Evolutionary conservation across 2,113 vertebrate species (phyloP).

Genomic region (Hemiscyllium ocellatum): DNA sequence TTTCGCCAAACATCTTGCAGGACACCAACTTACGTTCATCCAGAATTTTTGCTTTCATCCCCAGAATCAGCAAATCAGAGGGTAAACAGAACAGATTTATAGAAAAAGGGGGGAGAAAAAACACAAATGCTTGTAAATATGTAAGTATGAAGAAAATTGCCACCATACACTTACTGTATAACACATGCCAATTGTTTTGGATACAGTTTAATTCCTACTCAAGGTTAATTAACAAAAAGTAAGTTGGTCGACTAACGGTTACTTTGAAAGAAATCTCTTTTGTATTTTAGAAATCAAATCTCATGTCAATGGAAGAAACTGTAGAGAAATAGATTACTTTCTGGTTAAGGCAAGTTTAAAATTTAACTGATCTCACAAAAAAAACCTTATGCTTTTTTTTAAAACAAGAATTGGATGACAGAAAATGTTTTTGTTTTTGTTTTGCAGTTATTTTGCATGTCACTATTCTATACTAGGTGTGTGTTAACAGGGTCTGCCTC

Average conservation of each 20-base stretch:
- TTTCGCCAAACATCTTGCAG: conserved; percentile 43
- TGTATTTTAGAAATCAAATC: not conserved
- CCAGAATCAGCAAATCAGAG: conserved; percentile 72
- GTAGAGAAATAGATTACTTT: not conserved
- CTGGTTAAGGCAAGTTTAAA: too few species aligned
- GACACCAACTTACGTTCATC: conserved; percentile 84
- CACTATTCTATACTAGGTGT: not conserved
- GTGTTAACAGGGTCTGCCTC: not conserved
- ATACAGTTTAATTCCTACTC: not conserved
- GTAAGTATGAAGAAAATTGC: conserved; percentile 64
- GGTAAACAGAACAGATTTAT: conserved; percentile 62
- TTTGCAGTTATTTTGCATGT: not conserved
- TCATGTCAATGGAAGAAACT: not conserved
- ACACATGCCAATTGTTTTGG: not conserved
- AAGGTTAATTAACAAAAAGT: not conserved
- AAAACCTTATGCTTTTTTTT: not conserved
- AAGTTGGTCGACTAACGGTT: not conserved
- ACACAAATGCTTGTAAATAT: conserved; percentile 40
- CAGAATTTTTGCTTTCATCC: conserved; percentile 86
- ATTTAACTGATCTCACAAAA: not conserved
- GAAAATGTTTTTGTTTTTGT: not conserved
- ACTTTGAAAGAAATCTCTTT: not conserved
- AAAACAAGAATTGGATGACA: not conserved
- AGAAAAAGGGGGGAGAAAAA: conserved; percentile 43
- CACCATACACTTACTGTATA: conserved; percentile 40